A percentile compares a stretch with the other conserved stretches of the same genome.
Evolutionary conservation across 2,888 invertebrate species (phyloP).

Genomic region (Ectemnius cavifrons): DNA sequence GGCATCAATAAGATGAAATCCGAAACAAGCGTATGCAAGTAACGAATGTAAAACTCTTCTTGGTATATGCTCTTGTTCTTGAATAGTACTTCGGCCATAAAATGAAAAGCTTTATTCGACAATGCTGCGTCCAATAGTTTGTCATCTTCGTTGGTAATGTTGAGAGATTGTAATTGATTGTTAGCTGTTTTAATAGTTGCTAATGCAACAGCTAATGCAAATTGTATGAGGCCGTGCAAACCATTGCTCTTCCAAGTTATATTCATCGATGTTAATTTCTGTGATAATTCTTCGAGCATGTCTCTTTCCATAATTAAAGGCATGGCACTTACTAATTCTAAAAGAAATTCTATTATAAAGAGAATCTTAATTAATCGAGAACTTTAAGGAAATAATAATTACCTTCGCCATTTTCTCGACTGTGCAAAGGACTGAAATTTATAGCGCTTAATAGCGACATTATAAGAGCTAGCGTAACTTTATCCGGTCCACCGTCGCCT

Average conservation of each 20-base stretch:
- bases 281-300: constrained; percentile 80
- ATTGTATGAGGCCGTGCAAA: constrained; percentile 82
- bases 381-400: constrained; percentile 8
- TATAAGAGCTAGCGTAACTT: constrained; percentile 87
- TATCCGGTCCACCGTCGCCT: constrained; percentile 85
- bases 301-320: constrained; percentile 72
- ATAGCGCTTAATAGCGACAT: constrained; percentile 91
- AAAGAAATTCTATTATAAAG: constrained; percentile 27
- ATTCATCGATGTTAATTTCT: constrained; percentile 79
- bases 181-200: constrained; percentile 82
- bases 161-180: constrained; percentile 80
- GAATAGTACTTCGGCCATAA: constrained; percentile 86
- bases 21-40: constrained; percentile 90
- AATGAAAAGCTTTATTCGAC: constrained; percentile 88
- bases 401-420: constrained; percentile 87
- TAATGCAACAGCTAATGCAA: constrained; percentile 85
- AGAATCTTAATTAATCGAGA: neutral
- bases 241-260: constrained; percentile 80
- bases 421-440: constrained; percentile 88
- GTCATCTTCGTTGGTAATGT: constrained; percentile 88
- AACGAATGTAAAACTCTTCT: constrained; percentile 90
- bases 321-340: constrained; percentile 74
- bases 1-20: constrained; percentile 97
- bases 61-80: constrained; percentile 84
- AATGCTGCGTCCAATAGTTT: constrained; percentile 88